Percentiles rank a stretch among this genome's conserved stretches.
These are phyloP conservation scores for Pyrgilauda ruficollis DNA, from an alignment of 2,113 vertebrate species.

Conservation along the genomic window DNA sequence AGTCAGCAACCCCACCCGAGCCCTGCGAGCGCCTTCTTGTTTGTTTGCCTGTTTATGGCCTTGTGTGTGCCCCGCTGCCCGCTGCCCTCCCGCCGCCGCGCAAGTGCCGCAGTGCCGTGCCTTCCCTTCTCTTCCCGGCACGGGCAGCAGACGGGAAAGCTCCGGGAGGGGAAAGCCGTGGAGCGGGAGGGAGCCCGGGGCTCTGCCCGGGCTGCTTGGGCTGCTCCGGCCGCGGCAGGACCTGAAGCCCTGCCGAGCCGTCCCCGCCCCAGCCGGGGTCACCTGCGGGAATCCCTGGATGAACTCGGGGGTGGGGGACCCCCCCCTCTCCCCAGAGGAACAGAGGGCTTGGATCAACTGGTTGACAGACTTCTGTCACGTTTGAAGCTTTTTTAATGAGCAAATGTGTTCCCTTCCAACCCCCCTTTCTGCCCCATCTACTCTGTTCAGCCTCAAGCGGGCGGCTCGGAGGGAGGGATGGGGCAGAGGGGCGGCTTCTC, in stretches of 20 bases:
- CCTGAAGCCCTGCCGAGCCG: background rate
- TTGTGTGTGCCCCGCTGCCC: background rate
- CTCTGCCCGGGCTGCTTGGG: background rate
- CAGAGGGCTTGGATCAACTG: background rate
- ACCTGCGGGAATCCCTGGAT: background rate
- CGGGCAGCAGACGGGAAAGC: background rate
- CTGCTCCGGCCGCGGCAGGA: background rate
- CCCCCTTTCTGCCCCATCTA: conserved; percentile 54
- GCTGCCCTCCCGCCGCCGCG: background rate
- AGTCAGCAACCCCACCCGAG: background rate
- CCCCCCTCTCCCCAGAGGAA: background rate
- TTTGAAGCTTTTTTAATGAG: conserved; percentile 36
- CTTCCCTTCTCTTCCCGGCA: background rate
- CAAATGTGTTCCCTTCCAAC: background rate
- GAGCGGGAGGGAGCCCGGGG: background rate
- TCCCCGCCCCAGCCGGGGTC: background rate
- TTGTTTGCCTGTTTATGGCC: background rate
- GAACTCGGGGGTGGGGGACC: background rate
- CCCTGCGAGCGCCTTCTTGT: too few species aligned
- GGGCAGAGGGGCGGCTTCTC: background rate
- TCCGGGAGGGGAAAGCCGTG: background rate
- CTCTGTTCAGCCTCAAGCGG: conserved; percentile 34
- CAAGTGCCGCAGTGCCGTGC: background rate
- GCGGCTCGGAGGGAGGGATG: background rate
- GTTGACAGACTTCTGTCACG: conserved; percentile 5